Evolutionary conservation across 2,113 vertebrate species (phyloP).

Genomic region (Odocoileus hemionus): DNA sequence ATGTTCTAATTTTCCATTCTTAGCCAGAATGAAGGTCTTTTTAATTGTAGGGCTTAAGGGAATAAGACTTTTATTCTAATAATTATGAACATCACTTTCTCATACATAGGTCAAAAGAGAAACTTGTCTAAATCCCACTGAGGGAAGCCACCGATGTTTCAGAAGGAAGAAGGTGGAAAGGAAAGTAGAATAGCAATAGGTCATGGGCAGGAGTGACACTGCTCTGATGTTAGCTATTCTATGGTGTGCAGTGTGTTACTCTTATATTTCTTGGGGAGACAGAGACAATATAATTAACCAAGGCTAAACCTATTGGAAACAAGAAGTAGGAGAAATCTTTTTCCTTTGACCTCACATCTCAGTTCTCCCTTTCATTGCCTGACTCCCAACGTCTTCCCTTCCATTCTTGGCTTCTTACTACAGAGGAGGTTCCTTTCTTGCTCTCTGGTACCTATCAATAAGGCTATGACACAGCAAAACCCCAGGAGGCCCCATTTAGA

Average conservation of each 20-base stretch:
- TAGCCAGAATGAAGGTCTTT: conserved; percentile 44
- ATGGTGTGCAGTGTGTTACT: not conserved
- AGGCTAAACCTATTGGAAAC: not conserved
- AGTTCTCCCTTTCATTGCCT: not conserved
- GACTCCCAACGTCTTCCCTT: not conserved
- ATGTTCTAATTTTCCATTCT: conserved; percentile 61
- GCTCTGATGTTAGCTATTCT: not conserved
- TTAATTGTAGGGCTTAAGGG: conserved; percentile 35
- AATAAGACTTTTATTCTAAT: conserved; percentile 33
- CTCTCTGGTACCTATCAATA: not conserved
- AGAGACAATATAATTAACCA: not conserved
- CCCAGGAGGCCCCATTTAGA: not conserved
- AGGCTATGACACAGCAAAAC: not conserved
- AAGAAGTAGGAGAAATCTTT: not conserved
- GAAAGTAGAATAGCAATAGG: not conserved
- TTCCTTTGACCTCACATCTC: not conserved
- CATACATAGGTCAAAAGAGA: conserved; percentile 30
- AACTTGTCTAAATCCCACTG: not conserved
- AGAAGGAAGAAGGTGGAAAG: not conserved
- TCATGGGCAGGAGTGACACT: not conserved
- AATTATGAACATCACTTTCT: not conserved
- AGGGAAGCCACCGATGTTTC: not conserved
- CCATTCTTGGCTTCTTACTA: not conserved
- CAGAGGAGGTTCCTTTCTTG: not conserved
- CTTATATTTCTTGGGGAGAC: not conserved